Evolutionary conservation across 2,888 invertebrate species (phyloP).

Genomic region (Drosophila monieri): DNA sequence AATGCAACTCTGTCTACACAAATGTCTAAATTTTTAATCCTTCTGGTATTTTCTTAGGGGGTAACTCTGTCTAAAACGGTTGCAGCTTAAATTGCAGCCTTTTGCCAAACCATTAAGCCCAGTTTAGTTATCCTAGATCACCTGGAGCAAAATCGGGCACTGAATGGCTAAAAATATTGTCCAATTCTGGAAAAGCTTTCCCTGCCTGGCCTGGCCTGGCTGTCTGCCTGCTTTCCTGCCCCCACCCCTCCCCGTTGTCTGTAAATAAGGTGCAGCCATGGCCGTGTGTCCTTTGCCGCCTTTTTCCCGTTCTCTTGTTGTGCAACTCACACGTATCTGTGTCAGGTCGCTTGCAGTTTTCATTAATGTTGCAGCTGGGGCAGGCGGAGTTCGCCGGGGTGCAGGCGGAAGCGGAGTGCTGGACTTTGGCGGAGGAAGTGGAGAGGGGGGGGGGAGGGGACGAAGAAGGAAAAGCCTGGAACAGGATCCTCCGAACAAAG

Average conservation of each 20-base stretch:
- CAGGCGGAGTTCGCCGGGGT: slow-evolving; percentile 3
- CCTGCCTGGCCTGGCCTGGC: slow-evolving; percentile 2
- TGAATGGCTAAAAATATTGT: slow-evolving; percentile 41
- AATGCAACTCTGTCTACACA: slow-evolving; percentile 40
- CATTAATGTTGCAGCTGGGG: slow-evolving; percentile 59
- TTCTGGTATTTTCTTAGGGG: background rate
- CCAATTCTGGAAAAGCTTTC: slow-evolving; percentile 33
- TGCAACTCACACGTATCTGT: slow-evolving; percentile 41
- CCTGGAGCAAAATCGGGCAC: slow-evolving; percentile 31
- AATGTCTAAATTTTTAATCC: background rate
- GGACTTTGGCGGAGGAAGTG: background rate
- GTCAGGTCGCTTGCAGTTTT: slow-evolving; percentile 67
- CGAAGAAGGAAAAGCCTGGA: slow-evolving; percentile 8
- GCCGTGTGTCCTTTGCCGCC: slow-evolving; percentile 16
- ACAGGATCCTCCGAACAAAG: slow-evolving; percentile 49
- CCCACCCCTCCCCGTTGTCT: background rate
- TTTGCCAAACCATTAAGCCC: slow-evolving; percentile 36
- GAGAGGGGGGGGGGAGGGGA: too few relatives aligned
- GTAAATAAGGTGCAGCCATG: slow-evolving; percentile 47
- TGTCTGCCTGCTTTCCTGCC: background rate
- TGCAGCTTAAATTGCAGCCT: slow-evolving; percentile 10
- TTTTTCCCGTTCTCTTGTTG: background rate
- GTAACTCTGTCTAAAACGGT: background rate
- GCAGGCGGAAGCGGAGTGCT: background rate
- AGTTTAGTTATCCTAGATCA: slow-evolving; percentile 42